These are phyloP conservation scores for Tyrophagus putrescentiae DNA, from an alignment of 1,140 invertebrate genomes.

Conservation along the genomic window DNA sequence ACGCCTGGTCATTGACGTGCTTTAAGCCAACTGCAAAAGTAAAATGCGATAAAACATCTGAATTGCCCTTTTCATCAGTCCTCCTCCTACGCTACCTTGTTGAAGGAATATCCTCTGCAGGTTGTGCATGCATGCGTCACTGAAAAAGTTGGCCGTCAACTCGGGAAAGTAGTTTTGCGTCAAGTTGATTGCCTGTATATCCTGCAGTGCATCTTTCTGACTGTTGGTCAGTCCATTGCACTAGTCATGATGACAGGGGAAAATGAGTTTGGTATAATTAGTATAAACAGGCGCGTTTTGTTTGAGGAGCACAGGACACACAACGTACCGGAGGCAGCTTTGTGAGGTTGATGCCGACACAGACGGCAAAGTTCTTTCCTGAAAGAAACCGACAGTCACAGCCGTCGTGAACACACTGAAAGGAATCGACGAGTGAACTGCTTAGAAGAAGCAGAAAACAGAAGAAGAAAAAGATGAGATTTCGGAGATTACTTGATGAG, in stretches of 20 bases:
- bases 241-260: not conserved
- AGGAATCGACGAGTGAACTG: too few relatives aligned
- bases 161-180: slow-evolving; percentile 68
- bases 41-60: not conserved
- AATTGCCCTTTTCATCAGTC: not conserved
- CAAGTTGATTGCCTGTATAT: slow-evolving; percentile 71
- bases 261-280: not conserved
- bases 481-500: too few relatives aligned
- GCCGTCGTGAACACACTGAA: not conserved
- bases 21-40: slow-evolving; percentile 42
- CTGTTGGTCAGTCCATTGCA: not conserved
- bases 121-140: slow-evolving; percentile 57
- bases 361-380: not conserved
- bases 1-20: slow-evolving; percentile 53
- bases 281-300: not conserved
- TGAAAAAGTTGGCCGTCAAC: slow-evolving; percentile 57
- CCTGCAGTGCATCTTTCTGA: not conserved
- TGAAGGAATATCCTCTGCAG: slow-evolving; percentile 62
- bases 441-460: too few relatives aligned
- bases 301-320: too few relatives aligned
- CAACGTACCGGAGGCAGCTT: not conserved
- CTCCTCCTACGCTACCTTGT: slow-evolving; percentile 17
- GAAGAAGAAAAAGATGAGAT: too few relatives aligned
- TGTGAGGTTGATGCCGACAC: not conserved
- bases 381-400: not conserved